A percentile compares a stretch with the other conserved stretches of the same genome.
Conservation (phyloP, 2,888 invertebrate genomes). For the Hypercompe scribonia region DNA sequence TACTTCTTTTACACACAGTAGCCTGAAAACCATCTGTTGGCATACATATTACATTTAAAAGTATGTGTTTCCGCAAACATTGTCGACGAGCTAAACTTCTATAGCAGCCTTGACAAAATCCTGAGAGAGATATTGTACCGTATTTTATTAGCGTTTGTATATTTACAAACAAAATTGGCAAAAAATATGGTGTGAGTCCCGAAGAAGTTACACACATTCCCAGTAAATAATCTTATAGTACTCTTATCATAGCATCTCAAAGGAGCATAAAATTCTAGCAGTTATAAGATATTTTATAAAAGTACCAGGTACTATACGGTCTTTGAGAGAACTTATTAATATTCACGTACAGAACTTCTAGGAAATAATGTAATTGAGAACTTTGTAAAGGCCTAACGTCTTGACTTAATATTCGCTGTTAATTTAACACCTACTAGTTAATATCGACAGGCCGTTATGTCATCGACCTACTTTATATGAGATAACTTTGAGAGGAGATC, state of each 20-base stretch:
- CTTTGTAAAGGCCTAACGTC: slow-evolving; percentile 45
- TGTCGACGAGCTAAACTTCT: neutral
- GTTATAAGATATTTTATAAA: slow-evolving; percentile 12
- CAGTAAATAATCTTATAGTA: slow-evolving; percentile 8
- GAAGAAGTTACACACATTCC: slow-evolving; percentile 17
- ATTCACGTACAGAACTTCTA: slow-evolving; percentile 22
- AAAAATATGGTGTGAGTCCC: slow-evolving; percentile 31
- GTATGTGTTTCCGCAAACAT: neutral
- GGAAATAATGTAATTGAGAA: slow-evolving; percentile 26
- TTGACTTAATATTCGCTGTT: slow-evolving; percentile 62
- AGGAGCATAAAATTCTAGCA: slow-evolving; percentile 19
- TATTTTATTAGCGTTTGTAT: neutral
- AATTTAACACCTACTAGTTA: slow-evolving; percentile 63
- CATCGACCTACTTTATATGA: slow-evolving; percentile 65
- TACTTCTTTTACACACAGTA: too few relatives aligned
- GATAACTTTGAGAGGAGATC: slow-evolving; percentile 68
- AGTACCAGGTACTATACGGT: slow-evolving; percentile 10
- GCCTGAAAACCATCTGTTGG: neutral
- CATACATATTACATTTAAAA: neutral
- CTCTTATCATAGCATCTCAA: slow-evolving; percentile 6
- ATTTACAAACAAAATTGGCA: neutral
- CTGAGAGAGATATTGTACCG: neutral
- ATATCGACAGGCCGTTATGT: slow-evolving; percentile 63
- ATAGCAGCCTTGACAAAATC: neutral
- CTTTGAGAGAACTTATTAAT: slow-evolving; percentile 13